Conservation (phyloP, 2,888 invertebrate species). For the Sarcophaga caerulescens region DNA sequence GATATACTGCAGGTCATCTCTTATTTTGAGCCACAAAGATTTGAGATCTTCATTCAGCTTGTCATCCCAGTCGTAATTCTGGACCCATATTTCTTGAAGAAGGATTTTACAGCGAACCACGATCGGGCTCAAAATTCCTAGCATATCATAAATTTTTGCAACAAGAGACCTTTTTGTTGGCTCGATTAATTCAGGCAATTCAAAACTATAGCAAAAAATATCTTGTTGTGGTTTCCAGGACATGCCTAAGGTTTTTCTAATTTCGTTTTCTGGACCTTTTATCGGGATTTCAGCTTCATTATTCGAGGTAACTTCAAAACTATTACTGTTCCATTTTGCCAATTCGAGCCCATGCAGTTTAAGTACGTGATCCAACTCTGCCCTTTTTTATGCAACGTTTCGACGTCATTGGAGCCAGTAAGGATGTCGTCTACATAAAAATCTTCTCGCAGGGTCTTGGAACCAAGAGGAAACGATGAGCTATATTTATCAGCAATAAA, state of each 20-base stretch:
- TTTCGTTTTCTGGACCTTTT: slow-evolving; percentile 18
- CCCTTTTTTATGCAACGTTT: neutral
- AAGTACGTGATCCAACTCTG: neutral
- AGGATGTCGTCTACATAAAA: slow-evolving; percentile 66
- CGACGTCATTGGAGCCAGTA: slow-evolving; percentile 56
- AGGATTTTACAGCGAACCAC: slow-evolving; percentile 62
- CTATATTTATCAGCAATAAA: slow-evolving; percentile 4
- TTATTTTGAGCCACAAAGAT: slow-evolving; percentile 40
- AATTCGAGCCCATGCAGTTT: neutral
- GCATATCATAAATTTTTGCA: slow-evolving; percentile 53
- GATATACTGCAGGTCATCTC: slow-evolving; percentile 21
- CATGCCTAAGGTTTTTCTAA: slow-evolving; percentile 13
- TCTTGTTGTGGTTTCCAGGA: neutral
- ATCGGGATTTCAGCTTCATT: slow-evolving; percentile 13
- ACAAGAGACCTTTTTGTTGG: slow-evolving; percentile 34
- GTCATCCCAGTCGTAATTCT: slow-evolving; percentile 55
- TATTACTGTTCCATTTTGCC: slow-evolving; percentile 13
- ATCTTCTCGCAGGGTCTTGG: slow-evolving; percentile 2
- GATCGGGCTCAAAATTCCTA: slow-evolving; percentile 56
- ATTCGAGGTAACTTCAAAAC: neutral
- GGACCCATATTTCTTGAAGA: slow-evolving; percentile 62
- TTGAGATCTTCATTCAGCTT: neutral
- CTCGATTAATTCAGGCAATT: slow-evolving; percentile 24
- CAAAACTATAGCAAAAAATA: neutral
- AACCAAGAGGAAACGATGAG: neutral